Evolutionary conservation across 2,113 vertebrate species (phyloP).

Genomic region (Leuciscus idus): DNA sequence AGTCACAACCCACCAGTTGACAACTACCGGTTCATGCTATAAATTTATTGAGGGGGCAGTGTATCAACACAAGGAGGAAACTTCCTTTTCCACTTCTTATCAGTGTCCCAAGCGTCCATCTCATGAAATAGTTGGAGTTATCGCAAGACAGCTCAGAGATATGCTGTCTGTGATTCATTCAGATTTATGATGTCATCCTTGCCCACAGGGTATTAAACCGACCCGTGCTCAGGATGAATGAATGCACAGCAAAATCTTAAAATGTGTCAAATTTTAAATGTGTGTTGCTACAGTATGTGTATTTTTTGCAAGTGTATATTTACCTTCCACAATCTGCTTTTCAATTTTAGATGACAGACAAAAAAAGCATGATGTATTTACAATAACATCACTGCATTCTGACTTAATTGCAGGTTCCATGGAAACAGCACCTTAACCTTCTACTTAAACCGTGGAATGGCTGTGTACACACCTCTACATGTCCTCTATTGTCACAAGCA

Average conservation of each 20-base stretch:
- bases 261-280: not conserved
- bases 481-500: not conserved
- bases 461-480: constrained; percentile 20
- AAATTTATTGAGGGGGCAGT: constrained; percentile 15
- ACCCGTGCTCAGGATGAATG: not conserved
- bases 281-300: not conserved
- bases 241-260: not conserved
- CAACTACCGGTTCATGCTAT: not conserved
- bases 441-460: not conserved
- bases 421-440: not conserved
- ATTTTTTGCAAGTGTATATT: not conserved
- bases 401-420: constrained; percentile 8
- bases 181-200: constrained; percentile 3
- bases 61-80: not conserved
- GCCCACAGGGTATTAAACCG: not conserved
- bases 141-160: constrained; percentile 43
- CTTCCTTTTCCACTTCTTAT: constrained; percentile 39
- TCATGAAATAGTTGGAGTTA: constrained; percentile 32
- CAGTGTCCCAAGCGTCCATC: constrained; percentile 47
- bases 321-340: not conserved
- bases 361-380: not conserved
- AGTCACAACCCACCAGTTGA: not conserved
- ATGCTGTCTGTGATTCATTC: not conserved
- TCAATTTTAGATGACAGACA: not conserved
- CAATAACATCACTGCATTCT: not conserved